These are phyloP conservation scores for Centropus bengalensis DNA, from an alignment of 2,113 vertebrate species.

Conservation along the genomic window DNA sequence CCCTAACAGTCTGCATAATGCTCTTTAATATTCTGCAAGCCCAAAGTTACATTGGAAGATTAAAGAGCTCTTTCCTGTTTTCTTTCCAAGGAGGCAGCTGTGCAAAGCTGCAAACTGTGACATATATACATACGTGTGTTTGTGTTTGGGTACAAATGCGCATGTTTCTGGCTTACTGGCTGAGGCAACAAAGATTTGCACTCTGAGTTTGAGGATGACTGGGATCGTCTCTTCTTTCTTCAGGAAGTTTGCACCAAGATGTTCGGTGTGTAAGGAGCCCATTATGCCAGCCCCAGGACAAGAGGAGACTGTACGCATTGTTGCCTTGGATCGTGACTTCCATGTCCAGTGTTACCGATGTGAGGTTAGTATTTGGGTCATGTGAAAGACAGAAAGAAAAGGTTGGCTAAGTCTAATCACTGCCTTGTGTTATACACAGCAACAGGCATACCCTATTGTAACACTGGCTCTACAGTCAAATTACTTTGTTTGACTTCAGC, in stretches of 20 bases:
- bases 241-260: slow-evolving; percentile 97
- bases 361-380: slow-evolving; percentile 81
- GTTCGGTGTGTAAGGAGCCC: slow-evolving; percentile 93
- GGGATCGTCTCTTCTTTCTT: neutral
- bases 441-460: neutral
- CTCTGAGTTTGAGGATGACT: neutral
- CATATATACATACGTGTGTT: accelerated
- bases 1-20: neutral
- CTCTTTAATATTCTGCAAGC: neutral
- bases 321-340: slow-evolving; percentile 97
- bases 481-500: slow-evolving; percentile 27
- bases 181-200: neutral
- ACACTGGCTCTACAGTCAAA: neutral
- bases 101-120: neutral
- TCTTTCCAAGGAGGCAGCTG: neutral
- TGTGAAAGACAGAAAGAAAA: neutral
- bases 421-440: accelerated
- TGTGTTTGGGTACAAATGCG: neutral
- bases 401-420: neutral
- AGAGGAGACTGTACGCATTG: slow-evolving; percentile 97
- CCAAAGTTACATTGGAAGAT: neutral
- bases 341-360: slow-evolving; percentile 98
- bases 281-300: slow-evolving; percentile 97
- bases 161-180: neutral
- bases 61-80: neutral